phyloP scores from a whole-genome alignment of 2,113 vertebrate genomes.

The Dascyllus trimaculatus region DNA sequence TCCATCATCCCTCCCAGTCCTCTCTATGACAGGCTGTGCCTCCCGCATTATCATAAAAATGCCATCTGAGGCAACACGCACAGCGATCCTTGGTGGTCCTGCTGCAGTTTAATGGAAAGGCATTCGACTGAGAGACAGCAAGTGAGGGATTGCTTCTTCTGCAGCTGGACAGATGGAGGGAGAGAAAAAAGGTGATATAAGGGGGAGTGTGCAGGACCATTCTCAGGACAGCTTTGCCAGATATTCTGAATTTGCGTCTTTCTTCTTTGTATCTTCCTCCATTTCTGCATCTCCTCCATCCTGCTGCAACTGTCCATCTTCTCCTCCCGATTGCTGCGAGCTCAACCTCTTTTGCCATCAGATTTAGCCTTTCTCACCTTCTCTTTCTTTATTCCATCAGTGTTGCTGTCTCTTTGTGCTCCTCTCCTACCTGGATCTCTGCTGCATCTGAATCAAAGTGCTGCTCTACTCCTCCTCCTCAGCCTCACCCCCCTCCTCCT shows the following conservation, averaged over 20 bases:
- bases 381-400: not conserved
- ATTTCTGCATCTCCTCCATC: not conserved
- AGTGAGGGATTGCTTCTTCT: not conserved
- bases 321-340: slow-evolving; percentile 30
- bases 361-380: not conserved
- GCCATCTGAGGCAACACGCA: not conserved
- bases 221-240: not conserved
- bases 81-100: not conserved
- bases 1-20: not conserved
- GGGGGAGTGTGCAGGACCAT: not conserved
- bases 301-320: not conserved
- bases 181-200: slow-evolving; percentile 3
- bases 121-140: not conserved
- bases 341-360: not conserved
- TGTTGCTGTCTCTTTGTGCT: not conserved
- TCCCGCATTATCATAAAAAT: slow-evolving; percentile 16
- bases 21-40: not conserved
- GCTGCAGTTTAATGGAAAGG: slow-evolving; percentile 21
- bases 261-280: not conserved
- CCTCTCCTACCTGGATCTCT: slow-evolving; percentile 15
- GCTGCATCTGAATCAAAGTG: slow-evolving; percentile 42
- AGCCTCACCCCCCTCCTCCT: not conserved
- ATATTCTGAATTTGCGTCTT: not conserved
- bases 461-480: slow-evolving; percentile 19
- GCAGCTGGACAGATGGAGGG: not conserved